Evolutionary conservation across 2,113 vertebrate genomes (phyloP).

Genomic region (Peucedramus taeniatus): DNA sequence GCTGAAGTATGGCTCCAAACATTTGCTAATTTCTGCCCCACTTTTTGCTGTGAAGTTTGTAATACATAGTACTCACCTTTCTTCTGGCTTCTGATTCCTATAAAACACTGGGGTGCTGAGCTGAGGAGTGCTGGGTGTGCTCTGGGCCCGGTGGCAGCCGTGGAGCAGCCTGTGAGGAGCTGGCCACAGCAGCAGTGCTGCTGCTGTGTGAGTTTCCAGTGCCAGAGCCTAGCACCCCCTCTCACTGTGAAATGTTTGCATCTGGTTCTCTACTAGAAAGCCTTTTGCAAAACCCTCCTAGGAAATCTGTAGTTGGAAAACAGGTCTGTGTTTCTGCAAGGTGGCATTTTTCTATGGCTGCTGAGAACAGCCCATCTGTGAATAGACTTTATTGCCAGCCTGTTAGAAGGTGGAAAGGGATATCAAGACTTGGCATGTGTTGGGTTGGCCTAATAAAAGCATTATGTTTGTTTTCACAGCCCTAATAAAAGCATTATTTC

Average conservation of each 20-base stretch:
- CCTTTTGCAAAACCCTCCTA: neutral
- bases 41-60: neutral
- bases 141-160: rapidly evolving
- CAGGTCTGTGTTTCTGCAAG: neutral
- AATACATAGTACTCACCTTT: rapidly evolving
- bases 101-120: neutral
- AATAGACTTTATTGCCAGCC: neutral
- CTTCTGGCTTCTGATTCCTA: neutral
- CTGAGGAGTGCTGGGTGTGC: neutral
- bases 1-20: neutral
- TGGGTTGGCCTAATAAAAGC: neutral
- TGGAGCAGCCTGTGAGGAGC: neutral
- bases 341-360: neutral
- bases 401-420: neutral
- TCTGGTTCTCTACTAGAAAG: neutral
- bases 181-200: neutral
- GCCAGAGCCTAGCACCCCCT: neutral
- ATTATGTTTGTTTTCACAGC: neutral
- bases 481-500: neutral
- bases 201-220: neutral
- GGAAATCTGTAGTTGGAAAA: neutral
- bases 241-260: neutral
- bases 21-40: neutral
- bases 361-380: neutral
- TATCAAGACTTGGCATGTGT: neutral